These are phyloP conservation scores for Columba guinea DNA, from an alignment of 2,797 vertebrate genomes.

Conservation along the genomic window DNA sequence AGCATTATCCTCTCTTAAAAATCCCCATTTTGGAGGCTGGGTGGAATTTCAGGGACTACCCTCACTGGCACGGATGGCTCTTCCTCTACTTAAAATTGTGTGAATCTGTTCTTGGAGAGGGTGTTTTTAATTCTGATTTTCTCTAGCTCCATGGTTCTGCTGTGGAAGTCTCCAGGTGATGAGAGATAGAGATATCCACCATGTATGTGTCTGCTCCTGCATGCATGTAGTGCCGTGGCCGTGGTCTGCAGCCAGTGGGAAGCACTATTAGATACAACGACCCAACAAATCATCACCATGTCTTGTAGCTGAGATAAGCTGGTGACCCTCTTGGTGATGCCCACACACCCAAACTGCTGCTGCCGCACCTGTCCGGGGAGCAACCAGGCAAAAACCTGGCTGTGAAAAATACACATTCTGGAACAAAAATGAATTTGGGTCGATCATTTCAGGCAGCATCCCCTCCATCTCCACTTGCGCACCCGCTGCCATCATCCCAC, in stretches of 20 bases:
- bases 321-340: background rate
- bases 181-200: no score
- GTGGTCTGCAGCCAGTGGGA: background rate
- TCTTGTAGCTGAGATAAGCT: background rate
- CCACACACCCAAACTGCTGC: background rate
- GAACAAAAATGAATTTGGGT: background rate
- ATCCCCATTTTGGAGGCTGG: background rate
- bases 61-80: background rate
- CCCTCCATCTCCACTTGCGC: background rate
- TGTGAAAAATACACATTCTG: background rate
- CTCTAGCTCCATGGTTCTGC: background rate
- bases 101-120: background rate
- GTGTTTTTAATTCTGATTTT: background rate
- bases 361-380: fast-evolving
- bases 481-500: background rate
- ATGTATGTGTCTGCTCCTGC: background rate
- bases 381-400: background rate
- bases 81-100: background rate
- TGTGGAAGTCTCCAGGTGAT: background rate
- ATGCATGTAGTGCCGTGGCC: fast-evolving
- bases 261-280: background rate
- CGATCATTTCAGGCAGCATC: background rate
- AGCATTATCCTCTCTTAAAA: background rate
- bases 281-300: no score
- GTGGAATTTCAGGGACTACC: background rate